phyloP scores from a whole-genome alignment of 23 tunicate species.

The Styela clava region DNA sequence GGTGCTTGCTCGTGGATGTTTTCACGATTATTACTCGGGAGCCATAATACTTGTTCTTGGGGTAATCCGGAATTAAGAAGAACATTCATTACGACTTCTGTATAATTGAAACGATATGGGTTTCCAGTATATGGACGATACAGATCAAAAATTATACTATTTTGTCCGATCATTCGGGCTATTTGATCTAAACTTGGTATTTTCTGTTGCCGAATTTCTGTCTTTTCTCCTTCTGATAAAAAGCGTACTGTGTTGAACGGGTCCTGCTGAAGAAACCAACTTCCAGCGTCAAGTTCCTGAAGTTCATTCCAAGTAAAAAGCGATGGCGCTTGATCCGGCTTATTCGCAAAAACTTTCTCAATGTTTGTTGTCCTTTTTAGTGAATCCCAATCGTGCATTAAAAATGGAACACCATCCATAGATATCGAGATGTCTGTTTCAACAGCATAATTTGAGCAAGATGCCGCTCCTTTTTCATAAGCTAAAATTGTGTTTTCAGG shows the following conservation, averaged over 20 bases:
- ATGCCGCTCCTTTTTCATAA: constrained; percentile 39
- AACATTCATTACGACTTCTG: constrained; percentile 26
- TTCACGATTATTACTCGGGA: constrained; percentile 5
- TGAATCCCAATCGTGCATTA: constrained; percentile 61
- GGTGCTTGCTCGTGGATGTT: constrained; percentile 44
- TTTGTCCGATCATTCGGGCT: constrained; percentile 27
- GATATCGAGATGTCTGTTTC: constrained; percentile 76
- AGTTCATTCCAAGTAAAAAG: constrained; percentile 63
- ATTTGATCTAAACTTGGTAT: constrained; percentile 51
- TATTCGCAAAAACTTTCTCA: constrained; percentile 41
- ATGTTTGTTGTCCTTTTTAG: constrained; percentile 69
- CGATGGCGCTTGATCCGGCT: constrained; percentile 36
- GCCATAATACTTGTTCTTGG: constrained; percentile 53
- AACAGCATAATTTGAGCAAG: constrained; percentile 34
- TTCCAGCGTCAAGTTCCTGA: constrained; percentile 78
- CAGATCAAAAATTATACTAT: constrained; percentile 65
- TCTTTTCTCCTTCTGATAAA: constrained; percentile 26
- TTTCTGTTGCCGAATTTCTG: constrained; percentile 41
- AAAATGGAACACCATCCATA: constrained; percentile 77
- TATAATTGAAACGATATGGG: constrained; percentile 13
- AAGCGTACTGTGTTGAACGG: constrained; percentile 34
- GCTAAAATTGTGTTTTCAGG: constrained; percentile 81
- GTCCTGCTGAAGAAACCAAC: constrained; percentile 50
- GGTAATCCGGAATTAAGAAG: constrained; percentile 40
- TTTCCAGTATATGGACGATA: constrained; percentile 32